phyloP scores from a whole-genome alignment of 2,797 vertebrate genomes.

The Cynopterus sphinx region DNA sequence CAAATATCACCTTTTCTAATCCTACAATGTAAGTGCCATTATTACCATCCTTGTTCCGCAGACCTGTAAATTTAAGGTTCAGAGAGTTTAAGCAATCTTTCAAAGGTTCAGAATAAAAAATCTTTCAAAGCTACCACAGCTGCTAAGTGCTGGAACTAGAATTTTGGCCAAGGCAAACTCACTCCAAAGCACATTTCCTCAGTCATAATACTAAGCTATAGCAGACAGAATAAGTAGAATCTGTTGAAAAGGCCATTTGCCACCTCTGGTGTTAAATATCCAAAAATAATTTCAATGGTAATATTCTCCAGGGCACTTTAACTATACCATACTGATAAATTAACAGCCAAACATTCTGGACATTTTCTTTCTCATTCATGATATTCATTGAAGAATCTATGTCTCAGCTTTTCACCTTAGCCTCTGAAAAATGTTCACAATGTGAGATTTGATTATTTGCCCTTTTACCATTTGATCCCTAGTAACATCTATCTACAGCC shows the following conservation, averaged over 20 bases:
- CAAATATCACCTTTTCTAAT: neutral
- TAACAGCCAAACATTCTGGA: neutral
- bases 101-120: neutral
- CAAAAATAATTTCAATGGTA: slow-evolving; percentile 29
- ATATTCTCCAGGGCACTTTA: neutral
- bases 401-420: neutral
- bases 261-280: neutral
- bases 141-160: neutral
- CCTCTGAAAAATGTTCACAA: neutral
- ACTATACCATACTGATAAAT: neutral
- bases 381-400: neutral
- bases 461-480: neutral
- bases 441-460: neutral
- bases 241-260: neutral
- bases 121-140: slow-evolving; percentile 5
- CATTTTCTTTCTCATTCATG: neutral
- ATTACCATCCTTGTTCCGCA: neutral
- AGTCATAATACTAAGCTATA: neutral
- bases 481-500: neutral
- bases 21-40: neutral
- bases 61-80: neutral
- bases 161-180: neutral
- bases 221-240: neutral
- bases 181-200: neutral
- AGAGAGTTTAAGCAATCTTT: neutral